These are phyloP conservation scores for Drosophila simulans DNA, from an alignment of 1,140 invertebrate species.

Conservation along the genomic window DNA sequence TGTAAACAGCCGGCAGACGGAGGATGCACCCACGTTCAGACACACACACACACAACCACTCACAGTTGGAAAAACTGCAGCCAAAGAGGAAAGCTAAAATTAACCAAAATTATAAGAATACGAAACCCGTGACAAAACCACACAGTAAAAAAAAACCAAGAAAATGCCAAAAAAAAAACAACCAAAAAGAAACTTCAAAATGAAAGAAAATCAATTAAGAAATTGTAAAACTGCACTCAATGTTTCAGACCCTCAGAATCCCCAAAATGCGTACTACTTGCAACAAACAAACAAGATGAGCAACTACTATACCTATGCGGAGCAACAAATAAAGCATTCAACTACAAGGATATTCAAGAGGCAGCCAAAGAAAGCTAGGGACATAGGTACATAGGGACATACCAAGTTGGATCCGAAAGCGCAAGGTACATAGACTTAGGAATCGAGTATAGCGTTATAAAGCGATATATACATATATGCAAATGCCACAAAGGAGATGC, in stretches of 20 bases:
- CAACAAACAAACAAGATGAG: constrained; percentile 17
- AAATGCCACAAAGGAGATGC: constrained; percentile 34
- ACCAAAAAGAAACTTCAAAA: constrained; percentile 10
- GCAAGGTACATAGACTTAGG: constrained; percentile 70
- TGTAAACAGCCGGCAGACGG: constrained; percentile 73
- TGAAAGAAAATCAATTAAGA: constrained; percentile 57
- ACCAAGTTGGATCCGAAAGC: constrained; percentile 41
- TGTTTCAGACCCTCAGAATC: constrained; percentile 67
- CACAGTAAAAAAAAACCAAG: constrained; percentile 13
- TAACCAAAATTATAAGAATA: constrained; percentile 62
- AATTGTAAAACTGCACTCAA: constrained; percentile 81
- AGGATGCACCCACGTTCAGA: constrained; percentile 36
- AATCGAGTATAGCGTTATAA: constrained; percentile 56
- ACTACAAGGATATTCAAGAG: constrained; percentile 54
- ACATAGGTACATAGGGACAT: constrained; percentile 7
- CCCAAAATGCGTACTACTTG: constrained; percentile 52
- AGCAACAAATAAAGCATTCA: constrained; percentile 60
- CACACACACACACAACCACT: constrained; percentile 21
- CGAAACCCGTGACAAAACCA: constrained; percentile 12
- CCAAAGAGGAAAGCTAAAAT: constrained; percentile 63
- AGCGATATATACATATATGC: constrained; percentile 29
- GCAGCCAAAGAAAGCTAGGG: constrained; percentile 46
- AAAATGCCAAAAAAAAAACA: constrained; percentile 34
- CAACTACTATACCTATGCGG: constrained; percentile 57
- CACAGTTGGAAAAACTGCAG: constrained; percentile 66